Percentiles rank a stretch among this genome's conserved stretches.
Conservation (phyloP, 2,888 invertebrate genomes). For the Scaptomyza cyrtandrae region DNA sequence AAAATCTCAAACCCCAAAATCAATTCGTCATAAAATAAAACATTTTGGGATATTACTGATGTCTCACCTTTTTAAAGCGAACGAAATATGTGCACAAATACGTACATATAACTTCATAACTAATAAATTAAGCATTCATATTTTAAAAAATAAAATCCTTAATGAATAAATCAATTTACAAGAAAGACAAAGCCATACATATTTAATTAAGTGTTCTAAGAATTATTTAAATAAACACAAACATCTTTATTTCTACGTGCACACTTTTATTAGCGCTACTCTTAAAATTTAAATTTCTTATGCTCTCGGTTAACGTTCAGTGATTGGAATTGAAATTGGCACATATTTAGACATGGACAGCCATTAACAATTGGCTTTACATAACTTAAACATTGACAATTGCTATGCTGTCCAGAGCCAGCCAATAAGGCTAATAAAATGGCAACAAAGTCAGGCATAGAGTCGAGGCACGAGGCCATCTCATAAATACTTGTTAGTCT, state of each 20-base stretch:
- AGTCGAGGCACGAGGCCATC: slow-evolving; percentile 46
- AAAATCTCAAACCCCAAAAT: too few species aligned
- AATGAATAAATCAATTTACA: too few species aligned
- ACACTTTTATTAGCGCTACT: slow-evolving; percentile 5
- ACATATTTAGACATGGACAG: slow-evolving; percentile 32
- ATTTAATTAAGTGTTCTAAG: too few species aligned
- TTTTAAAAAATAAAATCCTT: too few species aligned
- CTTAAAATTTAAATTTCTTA: slow-evolving; percentile 17
- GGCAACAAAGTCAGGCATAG: slow-evolving; percentile 28
- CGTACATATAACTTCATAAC: too few species aligned
- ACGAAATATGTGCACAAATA: too few species aligned
- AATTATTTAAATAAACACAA: too few species aligned
- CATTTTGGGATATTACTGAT: too few species aligned
- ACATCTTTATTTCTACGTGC: not conserved
- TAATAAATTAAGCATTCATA: too few species aligned
- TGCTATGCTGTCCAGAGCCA: slow-evolving; percentile 44
- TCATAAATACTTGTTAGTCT: slow-evolving; percentile 81
- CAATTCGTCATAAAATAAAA: too few species aligned
- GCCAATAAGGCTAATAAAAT: slow-evolving; percentile 56
- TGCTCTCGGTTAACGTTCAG: not conserved
- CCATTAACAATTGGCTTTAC: slow-evolving; percentile 56
- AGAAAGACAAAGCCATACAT: too few species aligned
- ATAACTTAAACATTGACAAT: slow-evolving; percentile 39
- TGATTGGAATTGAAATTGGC: slow-evolving; percentile 26
- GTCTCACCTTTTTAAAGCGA: too few species aligned